Percentiles rank a stretch among this genome's conserved stretches.
These are phyloP conservation scores for Danio rerio DNA, from an alignment of 2,113 vertebrate species.

Conservation along the genomic window GRCz12tu NC_133191.1:35020501-35021000, in stretches of 20 bases:
- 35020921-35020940: no score
- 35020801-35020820: constrained; percentile 72
- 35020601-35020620: neutral
- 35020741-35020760: constrained; percentile 70
- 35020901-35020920: no score
- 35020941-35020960: no score
- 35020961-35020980: no score
- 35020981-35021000: no score
- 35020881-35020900: no score
- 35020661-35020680: neutral
- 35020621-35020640: constrained; percentile 15
- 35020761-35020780: constrained; percentile 82
- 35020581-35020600: constrained; percentile 13
- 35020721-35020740: neutral
- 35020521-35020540: constrained; percentile 14
- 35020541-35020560: constrained; percentile 20
- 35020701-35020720: neutral
- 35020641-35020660: constrained; percentile 45
- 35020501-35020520: constrained; percentile 10
- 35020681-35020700: neutral
- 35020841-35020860: no score
- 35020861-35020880: no score
- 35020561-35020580: constrained; percentile 10
- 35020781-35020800: constrained; percentile 79
- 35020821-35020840: no score